phyloP scores from a whole-genome alignment of 2,113 vertebrate genomes.

The Pituophis catenifer region DNA sequence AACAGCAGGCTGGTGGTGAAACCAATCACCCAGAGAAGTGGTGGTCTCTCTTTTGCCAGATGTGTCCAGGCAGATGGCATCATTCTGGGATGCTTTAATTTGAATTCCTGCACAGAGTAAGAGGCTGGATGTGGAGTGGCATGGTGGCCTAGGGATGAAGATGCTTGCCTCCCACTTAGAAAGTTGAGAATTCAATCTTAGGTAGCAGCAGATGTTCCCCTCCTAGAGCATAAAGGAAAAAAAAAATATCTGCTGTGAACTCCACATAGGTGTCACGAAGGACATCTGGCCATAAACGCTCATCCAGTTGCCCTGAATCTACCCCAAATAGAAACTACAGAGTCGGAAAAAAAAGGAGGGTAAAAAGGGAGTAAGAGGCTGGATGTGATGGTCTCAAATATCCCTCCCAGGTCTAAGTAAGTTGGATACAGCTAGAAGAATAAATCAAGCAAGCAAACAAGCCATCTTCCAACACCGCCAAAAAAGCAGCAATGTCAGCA shows the following conservation, averaged over 20 bases:
- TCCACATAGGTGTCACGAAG: neutral
- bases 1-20: neutral
- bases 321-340: neutral
- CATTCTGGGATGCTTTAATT: neutral
- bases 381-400: neutral
- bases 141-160: neutral
- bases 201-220: neutral
- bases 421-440: neutral
- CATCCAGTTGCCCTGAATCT: neutral
- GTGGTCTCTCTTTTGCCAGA: neutral
- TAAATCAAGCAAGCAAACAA: neutral
- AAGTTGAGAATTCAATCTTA: neutral
- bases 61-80: neutral
- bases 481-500: neutral
- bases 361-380: neutral
- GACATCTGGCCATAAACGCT: neutral
- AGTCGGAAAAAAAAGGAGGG: neutral
- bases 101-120: neutral
- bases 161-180: neutral
- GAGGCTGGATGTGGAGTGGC: neutral
- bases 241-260: neutral
- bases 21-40: neutral
- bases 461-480: neutral
- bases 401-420: neutral
- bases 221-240: neutral